Conservation (phyloP, 2,888 invertebrate species). For the Lasioglossum vierecki region DNA sequence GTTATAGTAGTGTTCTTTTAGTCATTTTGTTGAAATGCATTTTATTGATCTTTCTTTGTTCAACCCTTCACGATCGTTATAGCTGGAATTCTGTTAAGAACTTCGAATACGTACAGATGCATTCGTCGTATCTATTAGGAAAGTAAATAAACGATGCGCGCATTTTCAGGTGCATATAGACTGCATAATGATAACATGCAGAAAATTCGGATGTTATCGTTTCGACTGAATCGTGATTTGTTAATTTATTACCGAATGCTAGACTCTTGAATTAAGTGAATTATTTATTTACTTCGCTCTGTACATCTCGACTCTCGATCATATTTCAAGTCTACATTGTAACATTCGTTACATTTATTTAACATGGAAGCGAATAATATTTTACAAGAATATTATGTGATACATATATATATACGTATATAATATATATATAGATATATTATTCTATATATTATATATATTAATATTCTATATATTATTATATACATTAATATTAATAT, state of each 20-base stretch:
- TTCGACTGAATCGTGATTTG: conserved; percentile 44
- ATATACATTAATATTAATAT: too few species aligned
- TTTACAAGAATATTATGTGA: conserved; percentile 75
- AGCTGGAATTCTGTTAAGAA: neutral
- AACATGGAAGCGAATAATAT: conserved; percentile 44
- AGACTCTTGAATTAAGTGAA: conserved; percentile 42
- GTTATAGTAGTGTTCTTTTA: conserved; percentile 23
- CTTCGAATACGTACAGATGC: conserved; percentile 13
- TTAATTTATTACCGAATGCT: conserved; percentile 24
- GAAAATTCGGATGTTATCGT: conserved; percentile 44
- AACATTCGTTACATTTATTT: conserved; percentile 21
- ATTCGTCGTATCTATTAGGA: conserved; percentile 13
- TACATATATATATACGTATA: too few species aligned
- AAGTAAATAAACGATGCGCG: conserved; percentile 51
- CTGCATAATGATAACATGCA: conserved; percentile 56
- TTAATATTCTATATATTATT: too few species aligned
- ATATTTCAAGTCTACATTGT: conserved; percentile 29
- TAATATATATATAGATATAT: too few species aligned
- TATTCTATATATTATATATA: too few species aligned
- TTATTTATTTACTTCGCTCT: conserved; percentile 43
- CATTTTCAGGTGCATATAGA: conserved; percentile 68
- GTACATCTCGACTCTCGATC: conserved; percentile 10
- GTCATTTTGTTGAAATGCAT: conserved; percentile 53
- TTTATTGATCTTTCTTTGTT: conserved; percentile 36
- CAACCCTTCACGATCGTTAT: neutral